Percentiles rank a stretch among this genome's conserved stretches.
These are phyloP conservation scores for Nymphalis c-album DNA, from an alignment of 2,888 invertebrate genomes.

Conservation along the genomic window DNA sequence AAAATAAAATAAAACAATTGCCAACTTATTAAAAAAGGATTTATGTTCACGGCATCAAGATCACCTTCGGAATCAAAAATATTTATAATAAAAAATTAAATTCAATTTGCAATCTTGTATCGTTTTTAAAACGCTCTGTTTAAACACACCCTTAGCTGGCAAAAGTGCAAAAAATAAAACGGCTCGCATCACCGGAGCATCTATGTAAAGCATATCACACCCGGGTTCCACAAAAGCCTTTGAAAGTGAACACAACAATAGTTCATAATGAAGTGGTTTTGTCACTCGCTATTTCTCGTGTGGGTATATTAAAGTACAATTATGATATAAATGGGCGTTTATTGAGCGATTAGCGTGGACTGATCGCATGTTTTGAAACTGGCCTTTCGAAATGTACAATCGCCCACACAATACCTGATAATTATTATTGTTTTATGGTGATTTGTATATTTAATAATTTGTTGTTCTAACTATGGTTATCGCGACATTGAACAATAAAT, in stretches of 20 bases:
- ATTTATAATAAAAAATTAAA: neutral
- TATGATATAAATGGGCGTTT: conserved; percentile 73
- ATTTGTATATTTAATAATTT: conserved; percentile 5
- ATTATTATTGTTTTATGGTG: conserved; percentile 25
- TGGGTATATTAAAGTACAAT: conserved; percentile 73
- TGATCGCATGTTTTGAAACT: conserved; percentile 44
- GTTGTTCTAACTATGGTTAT: neutral
- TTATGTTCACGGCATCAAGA: neutral
- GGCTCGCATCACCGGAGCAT: neutral
- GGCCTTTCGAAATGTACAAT: conserved; percentile 41
- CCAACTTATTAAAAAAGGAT: too few species aligned
- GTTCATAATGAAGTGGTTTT: conserved; percentile 69
- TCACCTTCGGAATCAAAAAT: neutral
- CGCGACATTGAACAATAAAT: neutral
- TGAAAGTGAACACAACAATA: conserved; percentile 63
- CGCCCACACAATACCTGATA: conserved; percentile 26
- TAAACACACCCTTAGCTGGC: conserved; percentile 11
- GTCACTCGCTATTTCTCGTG: conserved; percentile 58
- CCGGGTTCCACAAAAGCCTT: conserved; percentile 55
- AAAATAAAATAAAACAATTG: too few species aligned
- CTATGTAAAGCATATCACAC: conserved; percentile 30
- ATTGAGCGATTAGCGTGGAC: conserved; percentile 67
- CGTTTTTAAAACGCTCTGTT: neutral
- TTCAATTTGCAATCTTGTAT: neutral
- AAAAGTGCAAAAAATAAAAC: conserved; percentile 5